Percentiles rank a stretch among this genome's conserved stretches.
phyloP scores from a whole-genome alignment of 92 coral and sea anemone species.

The Actinernus sp. region DNA sequence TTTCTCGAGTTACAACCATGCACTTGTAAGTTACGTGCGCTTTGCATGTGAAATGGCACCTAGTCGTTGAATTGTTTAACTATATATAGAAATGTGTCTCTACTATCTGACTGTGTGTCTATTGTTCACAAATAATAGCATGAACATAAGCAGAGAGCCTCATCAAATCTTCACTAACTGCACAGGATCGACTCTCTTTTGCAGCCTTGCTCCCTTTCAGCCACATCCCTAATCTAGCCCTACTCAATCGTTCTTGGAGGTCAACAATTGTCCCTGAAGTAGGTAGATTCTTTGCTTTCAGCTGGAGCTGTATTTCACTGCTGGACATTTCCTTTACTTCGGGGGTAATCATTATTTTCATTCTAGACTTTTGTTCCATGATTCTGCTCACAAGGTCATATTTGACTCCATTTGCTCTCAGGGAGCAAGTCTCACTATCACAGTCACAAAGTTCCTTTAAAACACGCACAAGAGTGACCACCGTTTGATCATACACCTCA shows the following conservation, averaged over 20 bases:
- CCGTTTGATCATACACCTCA: slow-evolving; percentile 30
- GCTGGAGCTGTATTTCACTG: background rate
- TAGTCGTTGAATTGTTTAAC: too few species aligned
- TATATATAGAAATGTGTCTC: too few species aligned
- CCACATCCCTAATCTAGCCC: slow-evolving; percentile 3
- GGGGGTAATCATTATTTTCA: slow-evolving; percentile 10
- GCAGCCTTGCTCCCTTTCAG: slow-evolving; percentile 5
- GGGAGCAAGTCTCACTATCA: slow-evolving; percentile 21
- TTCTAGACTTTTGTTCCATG: slow-evolving; percentile 50
- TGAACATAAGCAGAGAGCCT: slow-evolving; percentile 3
- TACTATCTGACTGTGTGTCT: too few species aligned
- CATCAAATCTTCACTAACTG: background rate
- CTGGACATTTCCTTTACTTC: background rate
- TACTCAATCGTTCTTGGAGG: slow-evolving; percentile 6
- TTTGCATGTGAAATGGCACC: too few species aligned
- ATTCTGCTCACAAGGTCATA: slow-evolving; percentile 55
- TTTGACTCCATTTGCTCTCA: slow-evolving; percentile 49
- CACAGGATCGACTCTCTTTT: slow-evolving; percentile 11
- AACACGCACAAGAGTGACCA: slow-evolving; percentile 22
- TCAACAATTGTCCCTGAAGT: slow-evolving; percentile 1
- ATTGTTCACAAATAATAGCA: slow-evolving; percentile 14
- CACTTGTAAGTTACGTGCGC: too few species aligned
- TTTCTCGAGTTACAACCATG: too few species aligned
- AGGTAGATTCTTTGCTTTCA: slow-evolving; percentile 1
- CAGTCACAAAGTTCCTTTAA: slow-evolving; percentile 47